A percentile compares a stretch with the other conserved stretches of the same genome.
phyloP scores from a whole-genome alignment of 2,797 vertebrate genomes.

The Cossypha caffra region DNA sequence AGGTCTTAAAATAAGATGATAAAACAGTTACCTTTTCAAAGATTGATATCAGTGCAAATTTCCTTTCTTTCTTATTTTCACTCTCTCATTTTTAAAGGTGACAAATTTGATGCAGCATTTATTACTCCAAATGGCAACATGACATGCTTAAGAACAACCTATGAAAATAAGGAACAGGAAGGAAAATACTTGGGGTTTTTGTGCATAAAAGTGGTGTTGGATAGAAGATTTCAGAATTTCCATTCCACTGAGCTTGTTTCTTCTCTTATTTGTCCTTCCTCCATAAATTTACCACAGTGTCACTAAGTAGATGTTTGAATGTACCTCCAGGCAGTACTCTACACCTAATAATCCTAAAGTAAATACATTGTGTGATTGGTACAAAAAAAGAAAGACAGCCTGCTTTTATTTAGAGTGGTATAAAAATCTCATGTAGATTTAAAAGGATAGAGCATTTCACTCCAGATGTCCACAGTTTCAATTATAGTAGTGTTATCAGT shows the following conservation, averaged over 20 bases:
- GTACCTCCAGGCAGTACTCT: neutral
- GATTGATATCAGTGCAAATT: fast-evolving
- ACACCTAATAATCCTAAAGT: neutral
- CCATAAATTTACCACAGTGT: neutral
- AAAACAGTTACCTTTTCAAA: neutral
- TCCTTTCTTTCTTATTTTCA: neutral
- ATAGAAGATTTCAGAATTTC: neutral
- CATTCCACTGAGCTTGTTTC: neutral
- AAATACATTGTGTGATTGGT: neutral
- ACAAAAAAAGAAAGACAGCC: no score
- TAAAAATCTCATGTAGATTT: neutral
- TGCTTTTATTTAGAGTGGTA: no score
- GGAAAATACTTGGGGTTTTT: fast-evolving
- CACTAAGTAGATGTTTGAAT: neutral
- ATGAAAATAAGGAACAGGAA: neutral
- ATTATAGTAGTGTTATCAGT: neutral
- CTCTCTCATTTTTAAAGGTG: neutral
- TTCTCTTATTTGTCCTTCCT: neutral
- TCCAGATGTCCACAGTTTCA: neutral
- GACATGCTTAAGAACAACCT: neutral
- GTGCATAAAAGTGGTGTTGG: fast-evolving
- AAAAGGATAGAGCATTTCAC: neutral
- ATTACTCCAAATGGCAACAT: neutral
- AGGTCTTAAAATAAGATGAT: neutral
- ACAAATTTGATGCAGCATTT: neutral